Evolutionary conservation across 1,140 invertebrate genomes (phyloP).

Genomic region (Drosophila repletoides): DNA sequence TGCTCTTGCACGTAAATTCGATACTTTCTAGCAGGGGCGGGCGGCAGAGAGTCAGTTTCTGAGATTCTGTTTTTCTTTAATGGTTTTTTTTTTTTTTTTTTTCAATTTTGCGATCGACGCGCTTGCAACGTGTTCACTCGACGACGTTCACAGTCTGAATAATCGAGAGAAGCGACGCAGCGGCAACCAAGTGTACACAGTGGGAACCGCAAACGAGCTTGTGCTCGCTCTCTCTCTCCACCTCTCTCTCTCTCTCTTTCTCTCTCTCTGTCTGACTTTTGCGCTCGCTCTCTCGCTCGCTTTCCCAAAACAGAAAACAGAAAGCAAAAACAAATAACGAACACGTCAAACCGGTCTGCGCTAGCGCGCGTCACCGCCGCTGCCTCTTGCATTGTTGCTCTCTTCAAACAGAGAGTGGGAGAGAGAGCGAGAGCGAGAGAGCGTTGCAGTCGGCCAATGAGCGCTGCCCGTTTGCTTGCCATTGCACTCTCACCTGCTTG

Average conservation of each 20-base stretch:
- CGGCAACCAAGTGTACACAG: slow-evolving; percentile 70
- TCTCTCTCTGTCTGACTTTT: not conserved
- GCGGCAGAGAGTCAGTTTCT: not conserved
- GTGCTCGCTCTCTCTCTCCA: slow-evolving; percentile 6
- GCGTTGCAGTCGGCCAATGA: slow-evolving; percentile 18
- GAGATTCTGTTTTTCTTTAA: slow-evolving; percentile 19
- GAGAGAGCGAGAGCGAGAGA: slow-evolving; percentile 3
- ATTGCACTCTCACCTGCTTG: slow-evolving; percentile 51
- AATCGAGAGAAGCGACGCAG: slow-evolving; percentile 55
- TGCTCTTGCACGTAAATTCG: slow-evolving; percentile 35
- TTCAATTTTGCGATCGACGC: slow-evolving; percentile 56
- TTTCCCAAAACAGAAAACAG: slow-evolving; percentile 28
- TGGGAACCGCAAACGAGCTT: slow-evolving; percentile 50
- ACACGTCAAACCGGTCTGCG: slow-evolving; percentile 48
- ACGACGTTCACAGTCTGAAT: slow-evolving; percentile 81
- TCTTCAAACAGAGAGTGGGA: too few species aligned
- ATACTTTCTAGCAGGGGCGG: slow-evolving; percentile 32
- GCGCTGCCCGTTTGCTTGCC: slow-evolving; percentile 28
- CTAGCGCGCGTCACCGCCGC: not conserved
- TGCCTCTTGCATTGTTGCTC: not conserved
- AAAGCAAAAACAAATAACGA: too few species aligned
- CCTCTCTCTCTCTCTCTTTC: not conserved
- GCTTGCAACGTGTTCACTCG: slow-evolving; percentile 75
- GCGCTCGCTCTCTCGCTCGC: slow-evolving; percentile 7
- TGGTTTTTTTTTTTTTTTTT: slow-evolving; percentile 16